A percentile compares a stretch with the other conserved stretches of the same genome.
Evolutionary conservation across 2,888 invertebrate species (phyloP).

Genomic region (Serripes groenlandicus): DNA sequence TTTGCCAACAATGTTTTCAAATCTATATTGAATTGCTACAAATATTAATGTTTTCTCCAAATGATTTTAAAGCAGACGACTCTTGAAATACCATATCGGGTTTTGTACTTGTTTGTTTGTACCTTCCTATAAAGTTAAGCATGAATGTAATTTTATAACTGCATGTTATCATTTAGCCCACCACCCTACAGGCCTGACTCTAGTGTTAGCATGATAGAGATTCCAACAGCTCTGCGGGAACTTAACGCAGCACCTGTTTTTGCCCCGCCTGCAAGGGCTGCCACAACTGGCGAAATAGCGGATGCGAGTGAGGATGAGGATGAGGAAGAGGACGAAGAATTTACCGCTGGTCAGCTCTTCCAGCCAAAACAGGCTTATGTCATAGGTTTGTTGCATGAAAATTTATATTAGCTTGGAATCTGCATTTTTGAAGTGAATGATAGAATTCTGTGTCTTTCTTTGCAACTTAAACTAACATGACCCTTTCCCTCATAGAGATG

Average conservation of each 20-base stretch:
- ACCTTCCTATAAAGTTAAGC: neutral
- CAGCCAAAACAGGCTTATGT: slow-evolving; percentile 63
- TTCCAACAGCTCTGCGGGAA: slow-evolving; percentile 48
- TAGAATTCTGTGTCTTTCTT: neutral
- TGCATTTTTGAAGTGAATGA: neutral
- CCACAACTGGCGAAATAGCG: slow-evolving; percentile 54
- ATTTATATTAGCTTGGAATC: neutral
- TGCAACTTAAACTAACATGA: no score
- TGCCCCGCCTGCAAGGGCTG: slow-evolving; percentile 36
- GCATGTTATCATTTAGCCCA: slow-evolving; percentile 68
- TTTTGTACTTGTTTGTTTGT: no score
- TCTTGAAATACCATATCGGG: no score
- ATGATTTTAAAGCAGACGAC: no score
- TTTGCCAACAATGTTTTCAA: neutral
- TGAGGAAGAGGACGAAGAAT: slow-evolving; percentile 19
- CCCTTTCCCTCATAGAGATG: no score
- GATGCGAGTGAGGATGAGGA: slow-evolving; percentile 40
- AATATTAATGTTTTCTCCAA: no score
- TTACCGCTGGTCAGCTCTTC: slow-evolving; percentile 22
- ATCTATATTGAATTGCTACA: no score
- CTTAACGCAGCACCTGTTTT: neutral
- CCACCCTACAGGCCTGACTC: slow-evolving; percentile 75
- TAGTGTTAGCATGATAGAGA: slow-evolving; percentile 73
- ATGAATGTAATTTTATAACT: slow-evolving; percentile 10
- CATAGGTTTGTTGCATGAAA: slow-evolving; percentile 72